A percentile compares a stretch with the other conserved stretches of the same genome.
Conservation (phyloP, 1,140 invertebrate species). For the Cecropterus lyciades region DNA sequence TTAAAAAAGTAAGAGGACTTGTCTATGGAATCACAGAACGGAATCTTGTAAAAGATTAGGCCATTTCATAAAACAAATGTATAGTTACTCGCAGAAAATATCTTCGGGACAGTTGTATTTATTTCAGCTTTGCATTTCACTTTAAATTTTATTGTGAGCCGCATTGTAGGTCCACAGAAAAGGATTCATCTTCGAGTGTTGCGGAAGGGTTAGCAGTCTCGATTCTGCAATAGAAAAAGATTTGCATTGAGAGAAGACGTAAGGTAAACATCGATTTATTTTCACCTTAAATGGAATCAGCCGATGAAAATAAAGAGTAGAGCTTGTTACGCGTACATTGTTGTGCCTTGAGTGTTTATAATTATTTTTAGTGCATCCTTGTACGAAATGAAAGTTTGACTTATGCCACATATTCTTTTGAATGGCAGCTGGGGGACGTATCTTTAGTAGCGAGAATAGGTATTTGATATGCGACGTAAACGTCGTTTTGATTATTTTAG, state of each 20-base stretch:
- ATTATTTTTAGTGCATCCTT: constrained; percentile 84
- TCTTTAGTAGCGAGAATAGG: constrained; percentile 72
- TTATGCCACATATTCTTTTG: constrained; percentile 85
- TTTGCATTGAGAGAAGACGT: constrained; percentile 83
- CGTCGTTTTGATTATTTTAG: constrained; percentile 53
- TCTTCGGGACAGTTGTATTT: constrained; percentile 84
- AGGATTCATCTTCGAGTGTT: constrained; percentile 76
- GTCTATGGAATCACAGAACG: constrained; percentile 84
- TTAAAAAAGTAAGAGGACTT: constrained; percentile 75
- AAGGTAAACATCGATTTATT: constrained; percentile 85
- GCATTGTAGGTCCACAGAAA: constrained; percentile 74
- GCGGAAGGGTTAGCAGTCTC: constrained; percentile 83
- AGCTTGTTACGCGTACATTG: constrained; percentile 51
- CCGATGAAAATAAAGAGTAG: constrained; percentile 57
- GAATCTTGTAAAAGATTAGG: constrained; percentile 85
- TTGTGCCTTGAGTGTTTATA: constrained; percentile 75
- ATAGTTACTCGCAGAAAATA: constrained; percentile 85
- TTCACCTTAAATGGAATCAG: constrained; percentile 75
- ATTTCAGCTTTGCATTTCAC: constrained; percentile 84
- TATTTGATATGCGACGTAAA: constrained; percentile 71
- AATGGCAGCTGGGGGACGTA: constrained; percentile 83
- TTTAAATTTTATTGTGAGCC: constrained; percentile 82
- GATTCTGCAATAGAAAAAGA: constrained; percentile 83
- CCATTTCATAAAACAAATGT: constrained; percentile 85
- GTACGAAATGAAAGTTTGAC: constrained; percentile 84